These are phyloP conservation scores for Polydrusus cervinus DNA, from an alignment of 2,888 invertebrate genomes.

Conservation along the genomic window DNA sequence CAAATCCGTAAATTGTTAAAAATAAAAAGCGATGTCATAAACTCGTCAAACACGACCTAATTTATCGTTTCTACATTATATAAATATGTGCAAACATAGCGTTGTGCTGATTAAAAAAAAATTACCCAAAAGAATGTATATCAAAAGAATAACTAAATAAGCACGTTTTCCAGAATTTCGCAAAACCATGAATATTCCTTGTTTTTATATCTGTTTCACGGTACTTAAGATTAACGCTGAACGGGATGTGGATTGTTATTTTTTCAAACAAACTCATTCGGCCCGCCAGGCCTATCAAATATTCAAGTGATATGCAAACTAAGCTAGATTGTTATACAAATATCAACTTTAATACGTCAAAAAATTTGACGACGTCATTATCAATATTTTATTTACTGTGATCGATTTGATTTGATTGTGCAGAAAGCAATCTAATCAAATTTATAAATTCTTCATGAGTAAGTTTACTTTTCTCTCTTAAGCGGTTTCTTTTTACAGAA, in stretches of 20 bases:
- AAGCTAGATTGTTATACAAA: slow-evolving; percentile 19
- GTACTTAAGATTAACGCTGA: slow-evolving; percentile 12
- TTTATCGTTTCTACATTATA: no score
- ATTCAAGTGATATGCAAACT: slow-evolving; percentile 28
- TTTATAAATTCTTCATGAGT: no score
- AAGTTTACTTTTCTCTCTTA: no score
- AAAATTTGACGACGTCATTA: neutral
- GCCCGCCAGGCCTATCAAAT: slow-evolving; percentile 12
- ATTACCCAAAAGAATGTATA: no score
- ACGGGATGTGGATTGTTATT: slow-evolving; percentile 24
- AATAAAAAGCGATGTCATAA: no score
- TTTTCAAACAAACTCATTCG: slow-evolving; percentile 14
- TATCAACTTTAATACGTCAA: slow-evolving; percentile 6
- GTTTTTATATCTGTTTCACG: neutral
- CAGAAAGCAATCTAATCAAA: no score
- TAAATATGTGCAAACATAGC: no score
- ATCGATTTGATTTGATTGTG: neutral
- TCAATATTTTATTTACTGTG: neutral
- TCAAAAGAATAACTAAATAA: neutral
- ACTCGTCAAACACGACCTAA: no score
- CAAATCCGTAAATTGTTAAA: no score
- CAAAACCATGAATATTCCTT: neutral
- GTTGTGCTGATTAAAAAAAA: no score
- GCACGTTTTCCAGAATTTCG: neutral
- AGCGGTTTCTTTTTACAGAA: no score